Evolutionary conservation across 37 sponge, comb jelly and placozoan species (phyloP), one percentile per base, ranked within the genome.

Genomic region (Trichoplax adhaerens): DNA sequence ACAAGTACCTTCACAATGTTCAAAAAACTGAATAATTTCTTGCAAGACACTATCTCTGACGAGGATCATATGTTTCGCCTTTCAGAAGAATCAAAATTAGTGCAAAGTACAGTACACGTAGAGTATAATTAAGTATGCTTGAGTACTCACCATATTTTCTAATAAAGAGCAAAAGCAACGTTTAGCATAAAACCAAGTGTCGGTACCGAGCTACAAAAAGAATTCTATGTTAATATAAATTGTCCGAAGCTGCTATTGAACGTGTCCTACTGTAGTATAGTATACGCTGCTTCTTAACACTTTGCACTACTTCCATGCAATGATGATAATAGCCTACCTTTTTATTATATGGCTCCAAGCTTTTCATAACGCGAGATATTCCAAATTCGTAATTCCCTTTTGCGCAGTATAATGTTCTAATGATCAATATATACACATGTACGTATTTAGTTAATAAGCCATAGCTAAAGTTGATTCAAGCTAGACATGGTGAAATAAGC

Each of bases 301-400:
- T 29, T 29, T 29, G 29, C 29, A 29, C 29, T 29, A 29, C 29
- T 29, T 29, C 29, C 29, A 29, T 29, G 29, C 29, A 29, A 29
- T 29, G 29, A 29, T 29, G 29, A 29, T 29, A 29, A 29, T 29
- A 29, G 29, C 5, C n/a, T 57, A 93, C 90, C 82, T 96, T 96
- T 67, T 86, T 96, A 64, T 81, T 77, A 77, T 96, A 96, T 1
- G 99, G 99, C 76, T 96, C 99, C 57, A 96, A 66, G 56, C 93
- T 91, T 78, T 91, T 91, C 77, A 96, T 96, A 4, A 96, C 78
- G 5, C 99, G 81, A 5, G 83, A 70, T 2, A 91, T 77, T 12
- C 99, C 99, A 82, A 96, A 96, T 72, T 96, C 99, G 80, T 91
- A 96, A 78, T 96, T 96, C 2, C 99, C 99, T 73, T 93, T 93